A percentile compares a stretch with the other conserved stretches of the same genome.
Conservation (phyloP, 2,888 invertebrate genomes). For the Acleris sparsana region DNA sequence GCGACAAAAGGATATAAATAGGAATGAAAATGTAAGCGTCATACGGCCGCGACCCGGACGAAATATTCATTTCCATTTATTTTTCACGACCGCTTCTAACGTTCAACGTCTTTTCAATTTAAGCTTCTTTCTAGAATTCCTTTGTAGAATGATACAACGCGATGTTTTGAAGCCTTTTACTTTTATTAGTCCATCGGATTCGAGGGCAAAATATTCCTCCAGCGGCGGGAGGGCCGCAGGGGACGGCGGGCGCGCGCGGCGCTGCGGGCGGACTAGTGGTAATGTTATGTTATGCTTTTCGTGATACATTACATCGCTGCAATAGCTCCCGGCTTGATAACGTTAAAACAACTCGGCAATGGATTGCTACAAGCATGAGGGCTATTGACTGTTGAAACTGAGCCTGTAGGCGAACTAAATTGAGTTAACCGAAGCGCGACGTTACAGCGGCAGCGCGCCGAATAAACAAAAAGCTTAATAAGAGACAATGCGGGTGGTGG, state of each 20-base stretch:
- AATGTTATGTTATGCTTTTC: not conserved
- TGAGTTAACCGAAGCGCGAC: not conserved
- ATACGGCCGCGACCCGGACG: slow-evolving; percentile 7
- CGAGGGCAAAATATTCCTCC: not conserved
- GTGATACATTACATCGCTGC: too few relatives aligned
- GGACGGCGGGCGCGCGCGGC: not conserved
- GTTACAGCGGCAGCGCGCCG: not conserved
- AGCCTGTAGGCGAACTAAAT: not conserved
- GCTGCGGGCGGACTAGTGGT: not conserved
- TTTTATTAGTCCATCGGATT: slow-evolving; percentile 9
- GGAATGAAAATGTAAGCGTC: slow-evolving; percentile 29
- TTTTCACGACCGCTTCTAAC: slow-evolving; percentile 20
- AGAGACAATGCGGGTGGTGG: too few relatives aligned
- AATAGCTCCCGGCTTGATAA: too few relatives aligned
- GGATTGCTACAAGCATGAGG: too few relatives aligned
- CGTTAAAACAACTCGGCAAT: too few relatives aligned
- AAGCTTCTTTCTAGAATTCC: slow-evolving; percentile 22
- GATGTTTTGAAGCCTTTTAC: slow-evolving; percentile 17
- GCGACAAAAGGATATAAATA: slow-evolving; percentile 37
- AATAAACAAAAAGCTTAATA: not conserved
- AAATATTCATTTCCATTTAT: slow-evolving; percentile 33
- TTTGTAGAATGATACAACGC: slow-evolving; percentile 17
- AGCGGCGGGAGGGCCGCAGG: not conserved
- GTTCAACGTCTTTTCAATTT: slow-evolving; percentile 29
- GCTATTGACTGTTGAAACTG: too few relatives aligned